Evolutionary conservation across 2,888 invertebrate species (phyloP), one percentile per base, ranked within the genome.

Genomic region (Drosophila greeni): DNA sequence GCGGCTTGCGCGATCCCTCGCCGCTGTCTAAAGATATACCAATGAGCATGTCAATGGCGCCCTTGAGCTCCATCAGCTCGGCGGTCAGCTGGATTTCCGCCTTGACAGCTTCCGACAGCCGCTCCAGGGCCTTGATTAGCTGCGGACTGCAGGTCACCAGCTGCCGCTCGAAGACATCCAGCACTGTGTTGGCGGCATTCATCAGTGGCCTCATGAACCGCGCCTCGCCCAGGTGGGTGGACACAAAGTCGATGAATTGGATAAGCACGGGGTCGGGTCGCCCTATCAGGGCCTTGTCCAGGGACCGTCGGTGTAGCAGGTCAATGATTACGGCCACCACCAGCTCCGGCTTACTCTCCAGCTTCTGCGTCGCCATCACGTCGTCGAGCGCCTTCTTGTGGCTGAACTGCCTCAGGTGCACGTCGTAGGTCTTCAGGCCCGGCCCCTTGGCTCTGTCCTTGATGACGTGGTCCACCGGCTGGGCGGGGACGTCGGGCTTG

Each of bases 291-390:
- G 97, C 96, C 67, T 92, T 91, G 81, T 91, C 90, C 20, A 99
- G 89, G 0, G 94, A 95, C 86, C 94, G 93, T 57, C 97, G 91
- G 82, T 95, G 91, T n/a, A 95, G 93, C 67, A 98, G 90, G 88
- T 98, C 98, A 86, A 95, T 95, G 82, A 98, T 91, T 7, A 97
- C 90, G 51, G 94, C 92, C 33, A 96, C 92, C 2, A 95, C 94
- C 26, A 93, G 90, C 76, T 96, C 94, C 1, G 98, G 97, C 37
- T 87, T 90, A 84, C 92, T 93, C 36, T 90, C 91, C 2, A 90
- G 87, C n/a, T 92, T 89, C 82, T 91, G 91, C 12, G 90, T 90
- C 47, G 89, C 83, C 75, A 97, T 87, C 18, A 94, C 95, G 51
- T 89, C 88, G 82, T 94, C 93, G 18, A 98, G 89, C 0, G 97